Evolutionary conservation across 2,113 vertebrate species (phyloP), one percentile per base, ranked within the genome.

Genomic region (Haplochromis vanheusdeni): DNA sequence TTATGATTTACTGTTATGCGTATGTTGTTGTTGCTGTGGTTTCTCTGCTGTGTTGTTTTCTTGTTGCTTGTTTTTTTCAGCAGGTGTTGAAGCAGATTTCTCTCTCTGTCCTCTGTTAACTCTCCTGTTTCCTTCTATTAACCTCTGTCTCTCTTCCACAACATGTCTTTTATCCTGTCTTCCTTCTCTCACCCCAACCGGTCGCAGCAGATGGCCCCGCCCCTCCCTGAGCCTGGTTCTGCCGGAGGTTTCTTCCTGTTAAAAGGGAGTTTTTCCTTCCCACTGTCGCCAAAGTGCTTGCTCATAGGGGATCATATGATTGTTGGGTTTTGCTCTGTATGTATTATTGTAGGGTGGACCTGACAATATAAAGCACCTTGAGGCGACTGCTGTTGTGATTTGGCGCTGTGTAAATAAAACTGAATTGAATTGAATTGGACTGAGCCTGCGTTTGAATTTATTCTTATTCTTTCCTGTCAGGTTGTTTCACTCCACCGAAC

Each of bases 321-420:
- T 35, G 33, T 35, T 35, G 33, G 33, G 33, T 4, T 35, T 35
- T 4, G 0, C 33, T 33, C 7, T 33, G 33, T 33, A 3, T 33
- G 33, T 0, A 8, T 33, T 33, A 33, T 33, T 33, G 33, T 33
- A 33, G 33, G 33, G 33, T 33, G 7, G 0, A 33, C 7, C 0
- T 54, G 7, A 56, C 21, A 3, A 3, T 26, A 56, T 56, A 56
- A 26, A 56, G 54, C 12, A 0, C 54, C 12, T 14, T 56, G 54
- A 26, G 54, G 54, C 0, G 3, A 56, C 23, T 56, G 54, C 0
- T 56, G 54, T 8, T 55, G 21, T 26, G 21, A 56, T 56, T 56
- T 5, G 11, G 10, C 2, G 10, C 52, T 55, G 0, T 54, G 0
- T 13, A 26, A 55, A 55, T 55, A 26, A 55, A 55, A 55, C 11